Evolutionary conservation across 2,113 vertebrate genomes (phyloP).

Genomic region (Rattus rattus): DNA sequence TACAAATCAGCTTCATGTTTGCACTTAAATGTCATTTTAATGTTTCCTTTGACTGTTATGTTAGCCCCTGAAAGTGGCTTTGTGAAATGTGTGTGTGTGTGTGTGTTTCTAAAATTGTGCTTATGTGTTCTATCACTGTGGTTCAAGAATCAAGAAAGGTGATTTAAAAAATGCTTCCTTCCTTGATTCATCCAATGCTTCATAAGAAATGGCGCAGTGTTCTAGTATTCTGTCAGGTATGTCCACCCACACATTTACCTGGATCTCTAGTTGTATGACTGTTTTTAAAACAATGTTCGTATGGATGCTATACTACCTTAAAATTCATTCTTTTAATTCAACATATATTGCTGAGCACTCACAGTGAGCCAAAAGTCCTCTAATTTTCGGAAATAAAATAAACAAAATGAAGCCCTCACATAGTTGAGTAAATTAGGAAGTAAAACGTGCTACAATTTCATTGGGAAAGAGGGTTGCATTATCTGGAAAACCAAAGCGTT

Average conservation of each 20-base stretch:
- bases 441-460: background rate
- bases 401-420: background rate
- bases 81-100: background rate
- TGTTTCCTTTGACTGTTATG: background rate
- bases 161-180: background rate
- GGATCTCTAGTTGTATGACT: background rate
- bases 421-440: background rate
- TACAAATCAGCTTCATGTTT: background rate
- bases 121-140: background rate
- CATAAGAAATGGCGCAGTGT: background rate
- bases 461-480: rapidly evolving
- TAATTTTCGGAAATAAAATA: slow-evolving; percentile 29
- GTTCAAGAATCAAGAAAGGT: background rate
- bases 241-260: background rate
- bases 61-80: background rate
- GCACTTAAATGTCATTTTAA: background rate
- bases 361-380: background rate
- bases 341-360: background rate
- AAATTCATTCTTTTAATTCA: background rate
- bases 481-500: background rate
- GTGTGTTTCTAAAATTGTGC: background rate
- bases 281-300: background rate
- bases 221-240: too few species aligned
- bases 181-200: background rate
- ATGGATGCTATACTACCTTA: background rate